Evolutionary conservation across 2,113 vertebrate species (phyloP), one percentile per base, ranked within the genome.

Genomic region (Oreochromis niloticus): DNA sequence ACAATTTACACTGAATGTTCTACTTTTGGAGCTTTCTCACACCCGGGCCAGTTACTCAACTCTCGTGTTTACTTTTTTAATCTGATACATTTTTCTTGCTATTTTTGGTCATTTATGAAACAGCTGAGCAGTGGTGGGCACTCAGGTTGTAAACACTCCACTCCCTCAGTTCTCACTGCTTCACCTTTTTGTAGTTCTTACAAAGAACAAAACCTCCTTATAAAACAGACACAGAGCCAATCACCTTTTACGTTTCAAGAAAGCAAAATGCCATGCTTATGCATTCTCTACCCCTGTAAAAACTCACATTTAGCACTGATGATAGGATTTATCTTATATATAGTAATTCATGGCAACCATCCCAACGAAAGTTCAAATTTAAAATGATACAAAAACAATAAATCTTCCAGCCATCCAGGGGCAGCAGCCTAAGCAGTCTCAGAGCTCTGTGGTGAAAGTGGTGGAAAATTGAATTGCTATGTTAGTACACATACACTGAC

Each of bases 1-100:
- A 12, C 32, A 12, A 12, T 36, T n/a, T 1, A 0, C 10, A 2
- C 32, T 39, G 57, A 61, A 61, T 61, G 10, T 19, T 0, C 30
- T 30, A 61, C 57, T 34, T 34, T 34, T 10, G 16, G 16, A 34
- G 16, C 30, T 1, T 2, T 63, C 59, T 63, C 30, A 34, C 63
- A 22, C 63, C 13, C 10, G 63, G 34, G 11, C 3, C 63, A 41
- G 17, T 22, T 22, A 34, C 19, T 6, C 10, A 43, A 13, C 41
- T 68, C 63, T 41, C 1, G 6, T 41, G 30, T 19, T 61, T 22
- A 5, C 3, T 68, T 41, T 14, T 68, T 41, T 68, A 8, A 41
- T 41, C 63, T 41, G 36, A 68, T 24, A 9, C 16, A 6, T 6
- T 63, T 68, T 41, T 68, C 34, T 39, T 41, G 19, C 63, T 14